Base-by-base conservation (phyloP, 2,113 vertebrate species). In the Ageneiosus marmoratus region DNA sequence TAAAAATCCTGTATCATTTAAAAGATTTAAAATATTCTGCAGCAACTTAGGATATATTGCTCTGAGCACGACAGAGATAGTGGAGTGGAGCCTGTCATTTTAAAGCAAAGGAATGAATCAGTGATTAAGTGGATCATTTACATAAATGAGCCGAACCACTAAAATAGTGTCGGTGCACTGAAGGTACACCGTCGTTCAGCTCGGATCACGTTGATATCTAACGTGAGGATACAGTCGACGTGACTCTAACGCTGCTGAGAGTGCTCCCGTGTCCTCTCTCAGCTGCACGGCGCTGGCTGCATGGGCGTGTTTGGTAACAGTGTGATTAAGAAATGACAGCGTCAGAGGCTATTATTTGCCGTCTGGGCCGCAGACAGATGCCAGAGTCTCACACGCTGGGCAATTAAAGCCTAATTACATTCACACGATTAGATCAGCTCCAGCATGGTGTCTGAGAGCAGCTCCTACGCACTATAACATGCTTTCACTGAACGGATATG, bases 351-450 rank as follows among this genome's bases (percentile, higher is more conserved):
- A 86, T 87, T 89, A 89, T 89, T 89, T 83, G 85, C 77, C 62
- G 74, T 87, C 88, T 83, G 83, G 34, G 83, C 50, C 85, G 55
- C 80, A 85, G 85, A 89, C 86, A 86, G 84, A 86, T 86, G 86
- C 86, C 88, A 85, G 81, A 63, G 77, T 63, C 78, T 78, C 83
- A 85, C 86, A 86, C 73, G 60, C 84, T 84, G 84, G 63, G 84
- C 83, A 86, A 89, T 86, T 89, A 89, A 89, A 87, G 77, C 73
- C 83, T 83, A 84, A 87, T 89, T 89, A 89, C 80, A 87, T 86
- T 84, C 86, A 80, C 86, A 85, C 84, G 76, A 86, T 86, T 86
- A 85, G 83, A 87, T 85, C 84, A 77, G 83, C 46, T 56, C 13
- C 84, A 63, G 55, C 50, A 50, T 85, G 65, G 41, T 83, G 84